phyloP scores from a whole-genome alignment of 2,888 invertebrate species.

The Tetranychus truncatus region DNA sequence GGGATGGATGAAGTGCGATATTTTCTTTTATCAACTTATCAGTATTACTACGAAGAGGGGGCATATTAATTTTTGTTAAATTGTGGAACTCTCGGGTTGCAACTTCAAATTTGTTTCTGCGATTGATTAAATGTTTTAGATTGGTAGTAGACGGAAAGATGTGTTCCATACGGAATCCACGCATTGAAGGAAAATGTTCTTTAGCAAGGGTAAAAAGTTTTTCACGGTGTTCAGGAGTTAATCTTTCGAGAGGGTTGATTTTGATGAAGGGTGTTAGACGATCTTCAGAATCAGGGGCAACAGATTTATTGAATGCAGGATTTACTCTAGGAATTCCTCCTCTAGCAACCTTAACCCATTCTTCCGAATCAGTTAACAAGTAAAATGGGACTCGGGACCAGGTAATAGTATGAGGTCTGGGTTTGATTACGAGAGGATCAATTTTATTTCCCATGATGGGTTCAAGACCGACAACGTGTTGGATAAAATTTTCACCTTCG shows the following conservation, averaged over 20 bases:
- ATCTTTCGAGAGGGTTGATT: background rate
- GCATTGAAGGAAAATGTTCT: background rate
- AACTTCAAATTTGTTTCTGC: fast-evolving
- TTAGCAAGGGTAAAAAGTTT: background rate
- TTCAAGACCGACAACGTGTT: background rate
- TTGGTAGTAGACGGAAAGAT: no score
- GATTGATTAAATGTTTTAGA: no score
- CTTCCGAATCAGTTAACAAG: background rate
- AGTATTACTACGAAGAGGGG: no score
- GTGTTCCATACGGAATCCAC: background rate
- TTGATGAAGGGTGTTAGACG: background rate
- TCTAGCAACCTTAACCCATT: background rate
- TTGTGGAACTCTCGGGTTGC: no score
- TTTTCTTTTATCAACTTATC: no score
- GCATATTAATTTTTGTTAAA: no score
- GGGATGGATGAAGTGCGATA: no score
- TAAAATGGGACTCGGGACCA: background rate
- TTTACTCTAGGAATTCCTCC: background rate
- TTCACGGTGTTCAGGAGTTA: background rate
- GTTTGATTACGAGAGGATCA: fast-evolving
- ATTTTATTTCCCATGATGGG: no score
- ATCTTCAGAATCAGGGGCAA: background rate
- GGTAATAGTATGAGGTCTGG: background rate
- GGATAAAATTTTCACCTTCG: background rate
- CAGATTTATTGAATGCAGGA: background rate